Percentiles rank a stretch among this genome's conserved stretches.
These are phyloP conservation scores for Podarcis raffonei DNA, from an alignment of 2,113 vertebrate genomes.

Conservation along the genomic window DNA sequence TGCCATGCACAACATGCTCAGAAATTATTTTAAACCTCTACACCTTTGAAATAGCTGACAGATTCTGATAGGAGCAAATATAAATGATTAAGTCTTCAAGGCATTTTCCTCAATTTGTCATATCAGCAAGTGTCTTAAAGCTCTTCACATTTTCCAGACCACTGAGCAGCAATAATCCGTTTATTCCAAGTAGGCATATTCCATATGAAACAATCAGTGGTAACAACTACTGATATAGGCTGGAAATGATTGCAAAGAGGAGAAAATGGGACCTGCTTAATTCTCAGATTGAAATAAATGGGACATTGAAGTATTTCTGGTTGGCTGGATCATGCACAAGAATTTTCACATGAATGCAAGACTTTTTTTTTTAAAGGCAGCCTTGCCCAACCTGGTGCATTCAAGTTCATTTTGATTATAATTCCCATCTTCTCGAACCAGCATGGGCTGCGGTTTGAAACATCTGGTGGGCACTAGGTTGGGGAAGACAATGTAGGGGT, in stretches of 20 bases:
- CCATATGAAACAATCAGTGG: slow-evolving; percentile 3
- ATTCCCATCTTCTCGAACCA: too few species aligned
- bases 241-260: background rate
- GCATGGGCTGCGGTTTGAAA: too few species aligned
- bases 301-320: background rate
- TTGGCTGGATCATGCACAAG: background rate
- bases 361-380: background rate
- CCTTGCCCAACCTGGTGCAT: too few species aligned
- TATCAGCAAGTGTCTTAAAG: background rate
- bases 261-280: background rate
- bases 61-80: background rate
- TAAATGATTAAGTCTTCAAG: background rate
- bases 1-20: background rate
- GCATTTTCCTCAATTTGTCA: background rate
- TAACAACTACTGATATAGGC: background rate
- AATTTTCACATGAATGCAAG: background rate
- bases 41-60: background rate
- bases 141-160: background rate
- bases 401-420: too few species aligned
- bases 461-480: too few species aligned
- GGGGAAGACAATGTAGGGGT: too few species aligned
- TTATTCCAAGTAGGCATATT: background rate
- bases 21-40: background rate
- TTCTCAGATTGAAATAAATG: slow-evolving; percentile 8
- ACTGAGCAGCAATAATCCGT: background rate